Evolutionary conservation across 1,140 invertebrate species (phyloP), one percentile per base, ranked within the genome.

Genomic region (Centruroides sculpturatus): DNA sequence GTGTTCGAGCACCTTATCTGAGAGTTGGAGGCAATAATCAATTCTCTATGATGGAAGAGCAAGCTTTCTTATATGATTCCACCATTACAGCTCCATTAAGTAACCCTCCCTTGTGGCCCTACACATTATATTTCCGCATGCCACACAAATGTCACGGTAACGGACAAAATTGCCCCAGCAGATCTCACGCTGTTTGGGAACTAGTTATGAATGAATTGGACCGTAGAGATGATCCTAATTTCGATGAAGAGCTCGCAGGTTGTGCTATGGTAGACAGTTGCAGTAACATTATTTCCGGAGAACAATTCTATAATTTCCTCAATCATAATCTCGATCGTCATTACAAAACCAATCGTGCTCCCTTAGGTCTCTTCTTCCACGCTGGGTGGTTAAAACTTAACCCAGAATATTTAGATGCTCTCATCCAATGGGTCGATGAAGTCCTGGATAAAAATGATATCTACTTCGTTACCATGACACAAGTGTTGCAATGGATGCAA

Each of bases 81-180:
- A 93, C 92, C n/a, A 94, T 97, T 70, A 95, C 91, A 0, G 90
- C 91, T 11, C 87, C 91, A 4, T 77, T 95, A 12, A 89, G 86
- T 64, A 92, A 94, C 69, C 89, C 88, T 11, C 92, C 92, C 23
- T 81, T 96, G 36, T 97, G 92, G 92, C 92, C 92, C 5, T 97
- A 95, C 80, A 96, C 92, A 61, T 89, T 97, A 83, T 95, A 95
- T 79, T 96, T 93, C 82, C 82, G 89, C 59, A 96, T 96, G 90
- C 92, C 92, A 0, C 91, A 93, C 70, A 82, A 87, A 57, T 96
- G 92, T 70, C 91, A 94, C 72, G 92, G 92, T 61, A 94, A 95
- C 57, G 69, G 70, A 48, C 91, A 95, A 73, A 89, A 86, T 69
- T 95, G 91, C 70, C 92, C 91, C 12, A 93, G 91, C 0, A 83